These are phyloP conservation scores for Drosophila koepferae DNA, from an alignment of 2,888 invertebrate genomes.

Conservation along the genomic window DNA sequence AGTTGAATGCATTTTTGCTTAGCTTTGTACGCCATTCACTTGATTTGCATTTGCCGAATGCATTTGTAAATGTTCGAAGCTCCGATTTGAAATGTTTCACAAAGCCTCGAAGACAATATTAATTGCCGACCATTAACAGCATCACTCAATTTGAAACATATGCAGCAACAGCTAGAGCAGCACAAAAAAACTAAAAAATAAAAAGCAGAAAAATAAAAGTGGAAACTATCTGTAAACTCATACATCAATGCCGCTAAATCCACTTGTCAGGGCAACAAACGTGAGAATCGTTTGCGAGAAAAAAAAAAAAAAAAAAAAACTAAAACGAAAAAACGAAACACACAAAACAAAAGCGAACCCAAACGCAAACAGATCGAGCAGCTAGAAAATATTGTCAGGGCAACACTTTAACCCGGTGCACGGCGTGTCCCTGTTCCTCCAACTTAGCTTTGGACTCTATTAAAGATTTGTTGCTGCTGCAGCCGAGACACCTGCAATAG, in stretches of 20 bases:
- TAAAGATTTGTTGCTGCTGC: constrained; percentile 64
- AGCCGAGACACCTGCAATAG: constrained; percentile 65
- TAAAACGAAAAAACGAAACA: constrained; percentile 27
- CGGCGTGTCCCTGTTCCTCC: constrained; percentile 20
- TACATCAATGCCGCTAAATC: constrained; percentile 81
- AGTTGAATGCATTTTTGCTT: constrained; percentile 12
- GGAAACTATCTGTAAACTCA: constrained; percentile 73
- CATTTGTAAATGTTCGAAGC: constrained; percentile 20
- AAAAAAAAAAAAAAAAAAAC: constrained; percentile 13
- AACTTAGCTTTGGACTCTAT: constrained; percentile 41
- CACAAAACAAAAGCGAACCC: constrained; percentile 59
- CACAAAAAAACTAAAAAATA: constrained; percentile 21
- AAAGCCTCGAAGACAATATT: constrained; percentile 58
- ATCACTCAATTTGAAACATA: constrained; percentile 73
- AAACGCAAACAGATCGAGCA: constrained; percentile 68
- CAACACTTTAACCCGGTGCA: constrained; percentile 74
- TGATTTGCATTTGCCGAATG: constrained; percentile 23
- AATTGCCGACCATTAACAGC: constrained; percentile 74
- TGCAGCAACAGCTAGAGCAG: constrained; percentile 50
- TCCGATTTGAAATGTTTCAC: constrained; percentile 43
- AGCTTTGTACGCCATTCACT: constrained; percentile 37
- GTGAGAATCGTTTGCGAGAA: constrained; percentile 71
- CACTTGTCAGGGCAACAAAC: constrained; percentile 78
- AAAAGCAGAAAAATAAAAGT: constrained; percentile 42
- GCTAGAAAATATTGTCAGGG: constrained; percentile 76